Evolutionary conservation across 2,797 vertebrate genomes (phyloP).

Genomic region (Smutsia gigantea): DNA sequence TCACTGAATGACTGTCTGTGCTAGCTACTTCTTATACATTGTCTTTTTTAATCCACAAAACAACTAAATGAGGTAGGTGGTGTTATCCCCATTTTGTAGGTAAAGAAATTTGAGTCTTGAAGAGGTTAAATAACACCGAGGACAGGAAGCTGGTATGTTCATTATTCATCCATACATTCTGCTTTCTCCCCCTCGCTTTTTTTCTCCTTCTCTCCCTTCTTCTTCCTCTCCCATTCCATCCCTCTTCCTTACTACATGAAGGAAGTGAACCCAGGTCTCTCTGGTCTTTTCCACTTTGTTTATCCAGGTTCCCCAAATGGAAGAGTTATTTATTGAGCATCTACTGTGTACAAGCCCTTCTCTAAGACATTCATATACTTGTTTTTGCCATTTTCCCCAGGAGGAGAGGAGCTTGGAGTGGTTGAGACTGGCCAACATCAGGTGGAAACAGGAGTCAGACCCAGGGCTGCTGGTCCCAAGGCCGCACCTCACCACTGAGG

Average conservation of each 20-base stretch:
- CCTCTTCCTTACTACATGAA: background rate
- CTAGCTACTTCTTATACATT: background rate
- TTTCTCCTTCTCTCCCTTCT: background rate
- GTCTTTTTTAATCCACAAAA: background rate
- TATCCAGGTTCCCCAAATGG: background rate
- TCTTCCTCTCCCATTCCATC: too few species aligned
- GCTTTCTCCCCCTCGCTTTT: too few species aligned
- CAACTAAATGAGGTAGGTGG: background rate
- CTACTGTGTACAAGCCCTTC: background rate
- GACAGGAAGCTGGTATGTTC: background rate
- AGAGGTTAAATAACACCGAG: background rate
- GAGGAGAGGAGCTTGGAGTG: background rate
- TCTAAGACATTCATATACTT: background rate
- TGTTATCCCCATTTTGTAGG: background rate
- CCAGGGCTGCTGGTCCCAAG: background rate
- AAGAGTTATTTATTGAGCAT: background rate
- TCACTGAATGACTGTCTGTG: rapidly evolving
- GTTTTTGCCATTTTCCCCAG: background rate
- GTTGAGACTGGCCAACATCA: background rate
- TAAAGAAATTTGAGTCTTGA: background rate
- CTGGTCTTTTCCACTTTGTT: background rate
- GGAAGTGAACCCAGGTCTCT: background rate
- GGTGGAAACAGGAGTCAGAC: background rate
- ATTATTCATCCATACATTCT: background rate
- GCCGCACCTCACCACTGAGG: background rate